These are phyloP conservation scores for Monopterus albus DNA, from an alignment of 2,113 vertebrate species.

Conservation along the genomic window DNA sequence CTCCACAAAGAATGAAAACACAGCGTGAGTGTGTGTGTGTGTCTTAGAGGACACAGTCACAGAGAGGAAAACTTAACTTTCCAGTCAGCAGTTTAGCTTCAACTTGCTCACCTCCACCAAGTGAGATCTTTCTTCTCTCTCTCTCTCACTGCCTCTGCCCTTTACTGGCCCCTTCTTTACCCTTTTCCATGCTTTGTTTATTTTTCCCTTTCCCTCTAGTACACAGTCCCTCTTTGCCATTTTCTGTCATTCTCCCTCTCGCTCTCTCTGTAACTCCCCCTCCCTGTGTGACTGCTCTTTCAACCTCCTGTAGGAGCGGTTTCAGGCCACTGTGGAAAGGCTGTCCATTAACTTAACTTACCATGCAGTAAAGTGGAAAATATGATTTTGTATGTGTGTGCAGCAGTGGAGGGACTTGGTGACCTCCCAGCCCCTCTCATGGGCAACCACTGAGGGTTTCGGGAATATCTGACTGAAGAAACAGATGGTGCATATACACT, in stretches of 20 bases:
- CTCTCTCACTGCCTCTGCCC: conserved; percentile 10
- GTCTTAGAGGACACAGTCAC: conserved; percentile 55
- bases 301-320: conserved; percentile 64
- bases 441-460: conserved; percentile 11
- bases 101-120: conserved; percentile 30
- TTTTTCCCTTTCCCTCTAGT: conserved; percentile 25
- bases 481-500: neutral
- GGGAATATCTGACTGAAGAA: conserved; percentile 2
- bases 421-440: conserved; percentile 32
- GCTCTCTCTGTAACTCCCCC: neutral
- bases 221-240: conserved; percentile 35
- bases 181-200: conserved; percentile 48
- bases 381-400: conserved; percentile 45
- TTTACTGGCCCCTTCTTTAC: conserved; percentile 47
- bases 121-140: neutral
- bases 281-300: conserved; percentile 48
- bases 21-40: conserved; percentile 46
- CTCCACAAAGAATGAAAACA: too few species aligned
- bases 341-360: conserved; percentile 66
- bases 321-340: conserved; percentile 62
- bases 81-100: conserved; percentile 64
- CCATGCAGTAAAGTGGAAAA: conserved; percentile 68
- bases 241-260: conserved; percentile 12
- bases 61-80: conserved; percentile 58
- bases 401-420: conserved; percentile 12